Evolutionary conservation across 2,888 invertebrate genomes (phyloP).

Genomic region (Lithophane leautieri): DNA sequence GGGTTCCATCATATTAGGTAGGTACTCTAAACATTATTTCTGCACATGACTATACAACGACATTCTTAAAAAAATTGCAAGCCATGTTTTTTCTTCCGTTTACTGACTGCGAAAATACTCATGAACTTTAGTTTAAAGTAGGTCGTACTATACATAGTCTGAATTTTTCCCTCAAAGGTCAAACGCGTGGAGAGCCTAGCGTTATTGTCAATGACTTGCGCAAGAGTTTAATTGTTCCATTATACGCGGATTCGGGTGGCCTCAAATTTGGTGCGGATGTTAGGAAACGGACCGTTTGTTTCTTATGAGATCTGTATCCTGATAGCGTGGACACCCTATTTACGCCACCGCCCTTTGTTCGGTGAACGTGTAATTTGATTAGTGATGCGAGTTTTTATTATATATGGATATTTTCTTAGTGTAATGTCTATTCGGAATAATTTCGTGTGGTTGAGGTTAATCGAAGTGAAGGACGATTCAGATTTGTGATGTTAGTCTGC

Average conservation of each 20-base stretch:
- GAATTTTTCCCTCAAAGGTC: conserved; percentile 57
- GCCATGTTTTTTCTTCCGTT: conserved; percentile 8
- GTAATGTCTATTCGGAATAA: conserved; percentile 24
- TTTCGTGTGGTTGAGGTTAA: conserved; percentile 5
- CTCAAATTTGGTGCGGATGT: conserved; percentile 74
- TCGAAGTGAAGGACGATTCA: conserved; percentile 15
- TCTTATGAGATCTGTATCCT: conserved; percentile 59
- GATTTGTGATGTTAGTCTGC: conserved; percentile 15
- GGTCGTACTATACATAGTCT: conserved; percentile 50
- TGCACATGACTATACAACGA: no score
- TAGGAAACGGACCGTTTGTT: conserved; percentile 70
- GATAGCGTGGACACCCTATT: conserved; percentile 68
- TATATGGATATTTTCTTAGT: conserved; percentile 20
- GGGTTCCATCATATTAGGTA: no score
- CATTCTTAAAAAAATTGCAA: no score
- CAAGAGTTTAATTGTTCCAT: conserved; percentile 78
- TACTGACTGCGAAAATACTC: conserved; percentile 15
- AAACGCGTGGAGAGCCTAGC: conserved; percentile 63
- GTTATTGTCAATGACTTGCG: conserved; percentile 75
- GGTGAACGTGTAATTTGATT: conserved; percentile 54
- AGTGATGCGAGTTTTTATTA: conserved; percentile 38
- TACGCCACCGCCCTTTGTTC: conserved; percentile 64
- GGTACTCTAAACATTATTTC: no score
- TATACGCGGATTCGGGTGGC: conserved; percentile 69
- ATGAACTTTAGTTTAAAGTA: conserved; percentile 51